Evolutionary conservation across 2,888 invertebrate species (phyloP).

Genomic region (Chalcosyrphus nemorum): DNA sequence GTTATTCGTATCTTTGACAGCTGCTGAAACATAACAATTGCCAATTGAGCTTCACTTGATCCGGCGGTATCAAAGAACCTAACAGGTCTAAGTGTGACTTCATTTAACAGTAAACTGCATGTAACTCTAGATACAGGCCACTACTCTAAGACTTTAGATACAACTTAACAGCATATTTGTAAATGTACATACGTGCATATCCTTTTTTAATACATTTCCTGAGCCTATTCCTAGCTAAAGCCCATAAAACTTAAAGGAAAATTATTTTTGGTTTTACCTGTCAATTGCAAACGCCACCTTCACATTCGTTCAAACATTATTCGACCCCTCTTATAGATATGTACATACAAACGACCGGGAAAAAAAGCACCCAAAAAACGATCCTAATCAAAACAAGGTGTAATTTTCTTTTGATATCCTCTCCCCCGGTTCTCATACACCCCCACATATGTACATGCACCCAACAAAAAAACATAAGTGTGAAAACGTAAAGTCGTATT

Average conservation of each 20-base stretch:
- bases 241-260: conserved; percentile 13
- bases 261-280: not conserved
- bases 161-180: too few relatives aligned
- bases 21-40: too few relatives aligned
- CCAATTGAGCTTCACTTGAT: too few relatives aligned
- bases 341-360: not conserved
- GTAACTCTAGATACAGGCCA: too few relatives aligned
- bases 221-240: not conserved
- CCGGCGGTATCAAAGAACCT: too few relatives aligned
- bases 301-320: not conserved
- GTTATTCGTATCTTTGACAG: too few relatives aligned
- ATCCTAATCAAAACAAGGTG: conserved; percentile 44
- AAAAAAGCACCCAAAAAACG: conserved; percentile 4
- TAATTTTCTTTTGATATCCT: conserved; percentile 15
- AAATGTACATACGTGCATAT: too few relatives aligned
- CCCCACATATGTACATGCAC: not conserved
- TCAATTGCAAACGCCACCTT: conserved; percentile 4
- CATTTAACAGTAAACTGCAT: too few relatives aligned
- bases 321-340: not conserved
- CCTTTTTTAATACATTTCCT: not conserved
- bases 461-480: conserved; percentile 16
- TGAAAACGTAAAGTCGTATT: conserved; percentile 53
- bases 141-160: too few relatives aligned
- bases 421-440: not conserved
- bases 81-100: too few relatives aligned